phyloP scores from a whole-genome alignment of 2,888 invertebrate species.

The Metellina segmentata region DNA sequence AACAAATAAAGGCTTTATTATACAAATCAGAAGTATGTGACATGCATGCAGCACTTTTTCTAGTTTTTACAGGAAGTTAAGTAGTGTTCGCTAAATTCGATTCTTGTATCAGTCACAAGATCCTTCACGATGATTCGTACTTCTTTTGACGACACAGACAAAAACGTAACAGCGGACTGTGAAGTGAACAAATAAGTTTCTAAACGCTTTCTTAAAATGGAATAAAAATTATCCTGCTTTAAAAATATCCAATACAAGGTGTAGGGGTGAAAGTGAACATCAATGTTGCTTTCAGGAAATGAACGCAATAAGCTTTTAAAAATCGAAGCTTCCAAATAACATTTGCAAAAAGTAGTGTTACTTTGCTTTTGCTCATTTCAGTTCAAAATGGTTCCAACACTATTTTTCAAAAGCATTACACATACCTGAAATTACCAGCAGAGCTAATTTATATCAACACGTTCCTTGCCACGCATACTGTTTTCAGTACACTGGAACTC shows the following conservation, averaged over 20 bases:
- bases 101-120: not conserved
- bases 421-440: too few species aligned
- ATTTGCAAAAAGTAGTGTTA: too few species aligned
- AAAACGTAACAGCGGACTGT: not conserved
- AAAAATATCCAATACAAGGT: not conserved
- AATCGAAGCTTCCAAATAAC: too few species aligned
- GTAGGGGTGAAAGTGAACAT: not conserved
- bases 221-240: not conserved
- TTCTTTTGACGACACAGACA: not conserved
- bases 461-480: too few species aligned
- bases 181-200: not conserved
- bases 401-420: too few species aligned
- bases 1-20: conserved; percentile 35
- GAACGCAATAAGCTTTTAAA: too few species aligned
- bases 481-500: too few species aligned
- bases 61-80: not conserved
- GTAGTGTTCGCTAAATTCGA: not conserved
- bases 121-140: not conserved
- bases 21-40: conserved; percentile 33
- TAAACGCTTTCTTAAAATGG: not conserved
- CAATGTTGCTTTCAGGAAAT: too few species aligned
- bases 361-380: too few species aligned
- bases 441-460: too few species aligned
- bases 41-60: conserved; percentile 3
- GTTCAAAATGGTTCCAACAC: too few species aligned